Base-by-base conservation (phyloP, 2,888 invertebrate species). In the Lissonota sp. region DNA sequence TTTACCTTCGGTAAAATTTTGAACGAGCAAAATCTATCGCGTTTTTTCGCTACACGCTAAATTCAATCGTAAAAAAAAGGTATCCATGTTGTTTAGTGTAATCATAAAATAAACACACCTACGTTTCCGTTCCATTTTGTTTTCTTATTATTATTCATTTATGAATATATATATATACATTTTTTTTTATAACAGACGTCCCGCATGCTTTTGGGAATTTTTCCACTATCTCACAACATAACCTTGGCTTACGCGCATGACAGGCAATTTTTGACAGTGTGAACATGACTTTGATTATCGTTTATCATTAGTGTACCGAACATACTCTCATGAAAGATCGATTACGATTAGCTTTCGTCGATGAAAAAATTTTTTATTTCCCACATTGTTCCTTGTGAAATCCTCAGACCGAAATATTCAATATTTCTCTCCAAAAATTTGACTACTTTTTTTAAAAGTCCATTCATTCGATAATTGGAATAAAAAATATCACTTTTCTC, bases 141-240 rank as follows among this genome's bases (percentile, higher is more conserved):
- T 51, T 58, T 16, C 51, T 53, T 69, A 73, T 58, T 80, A 70
- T 83, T 78, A 74, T 79, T 79, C 67, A 63, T 39, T 67, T 71
- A 57, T 40, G 12, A 66, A 55, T 80, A 69, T 81, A 66, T 40
- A 53, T 42, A 67, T 67, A 39, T 44, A n/a, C n/a, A n/a, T n/a
- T n/a, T n/a, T 14, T 16, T 75, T 73, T 80, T 84, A 86, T 86
- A 84, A 88, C 85, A 86, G 83, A 88, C 83, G 86, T 90, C 88
- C 88, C 86, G 92, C 92, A 92, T 92, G 92, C 89, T 90, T 88
- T 90, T 89, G 88, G 90, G 89, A 86, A 88, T 87, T 87, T 88
- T 87, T 90, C 84, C 87, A 89, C 87, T 89, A 88, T 90, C 88
- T 91, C 88, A 90, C 89, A 88, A 90, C 87, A 89, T 87, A 90